A percentile compares a stretch with the other conserved stretches of the same genome.
phyloP scores from a whole-genome alignment of 2,797 vertebrate genomes.

The Taenioides sp. region DNA sequence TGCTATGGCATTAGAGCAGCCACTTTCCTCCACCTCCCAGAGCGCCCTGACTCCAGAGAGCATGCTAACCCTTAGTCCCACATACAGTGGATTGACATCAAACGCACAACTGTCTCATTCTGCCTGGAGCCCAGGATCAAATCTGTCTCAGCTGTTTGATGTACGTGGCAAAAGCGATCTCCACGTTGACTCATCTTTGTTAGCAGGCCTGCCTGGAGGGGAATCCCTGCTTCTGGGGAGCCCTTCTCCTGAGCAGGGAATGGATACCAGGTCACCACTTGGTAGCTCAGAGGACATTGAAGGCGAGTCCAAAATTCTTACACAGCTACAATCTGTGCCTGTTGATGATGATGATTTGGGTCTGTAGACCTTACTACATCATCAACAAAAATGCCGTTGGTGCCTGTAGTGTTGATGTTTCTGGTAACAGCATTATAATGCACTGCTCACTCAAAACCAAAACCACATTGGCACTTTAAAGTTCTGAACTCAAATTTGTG shows the following conservation, averaged over 20 bases:
- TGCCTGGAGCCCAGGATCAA: constrained; percentile 75
- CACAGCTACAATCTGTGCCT: constrained; percentile 88
- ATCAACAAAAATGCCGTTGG: constrained; percentile 22
- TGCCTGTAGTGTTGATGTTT: background rate
- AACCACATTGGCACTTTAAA: constrained; percentile 35
- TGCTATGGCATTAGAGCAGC: constrained; percentile 64
- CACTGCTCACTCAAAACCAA: constrained; percentile 12
- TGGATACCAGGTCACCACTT: constrained; percentile 70
- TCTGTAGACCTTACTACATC: constrained; percentile 60
- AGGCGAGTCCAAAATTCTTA: constrained; percentile 84
- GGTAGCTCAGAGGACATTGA: constrained; percentile 80
- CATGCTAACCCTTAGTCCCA: constrained; percentile 78
- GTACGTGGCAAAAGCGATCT: constrained; percentile 81
- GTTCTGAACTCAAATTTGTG: constrained; percentile 15
- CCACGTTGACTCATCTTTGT: constrained; percentile 74
- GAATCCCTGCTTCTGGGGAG: constrained; percentile 82
- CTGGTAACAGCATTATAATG: background rate
- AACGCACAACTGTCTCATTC: constrained; percentile 67
- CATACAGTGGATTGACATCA: constrained; percentile 66
- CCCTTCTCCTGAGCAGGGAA: constrained; percentile 72
- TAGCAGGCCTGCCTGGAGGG: constrained; percentile 77
- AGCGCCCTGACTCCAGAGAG: constrained; percentile 75
- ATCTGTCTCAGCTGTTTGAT: constrained; percentile 81
- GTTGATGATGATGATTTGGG: constrained; percentile 87
- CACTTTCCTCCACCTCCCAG: constrained; percentile 35